A percentile compares a stretch with the other conserved stretches of the same genome.
Conservation (phyloP, 2,797 vertebrate species). For the Bradypodion ventrale region DNA sequence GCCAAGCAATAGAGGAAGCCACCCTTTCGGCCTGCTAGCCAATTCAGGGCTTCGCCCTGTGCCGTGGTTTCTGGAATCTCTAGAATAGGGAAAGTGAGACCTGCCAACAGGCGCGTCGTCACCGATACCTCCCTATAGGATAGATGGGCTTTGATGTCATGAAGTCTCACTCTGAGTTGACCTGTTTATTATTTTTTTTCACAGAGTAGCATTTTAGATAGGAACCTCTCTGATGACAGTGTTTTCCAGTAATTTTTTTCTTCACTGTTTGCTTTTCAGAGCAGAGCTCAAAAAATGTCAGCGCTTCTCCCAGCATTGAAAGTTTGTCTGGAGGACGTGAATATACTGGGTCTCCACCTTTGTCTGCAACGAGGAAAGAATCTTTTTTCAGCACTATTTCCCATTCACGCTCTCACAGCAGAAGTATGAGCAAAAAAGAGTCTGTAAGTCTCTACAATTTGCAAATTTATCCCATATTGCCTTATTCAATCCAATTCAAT, state of each 20-base stretch:
- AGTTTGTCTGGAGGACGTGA: conserved; percentile 87
- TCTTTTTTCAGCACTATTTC: conserved; percentile 94
- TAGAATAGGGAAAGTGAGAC: no score
- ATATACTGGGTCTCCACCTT: conserved; percentile 89
- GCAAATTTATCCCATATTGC: neutral
- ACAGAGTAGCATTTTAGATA: conserved; percentile 7
- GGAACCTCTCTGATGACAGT: neutral
- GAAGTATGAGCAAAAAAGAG: conserved; percentile 91
- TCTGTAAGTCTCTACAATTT: conserved; percentile 78
- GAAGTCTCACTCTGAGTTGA: conserved; percentile 50
- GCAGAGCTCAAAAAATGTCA: conserved; percentile 85
- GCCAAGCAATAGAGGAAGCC: no score
- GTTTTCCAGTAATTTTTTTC: conserved; percentile 32
- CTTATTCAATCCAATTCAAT: no score
- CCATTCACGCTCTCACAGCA: conserved; percentile 96
- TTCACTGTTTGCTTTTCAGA: conserved; percentile 76
- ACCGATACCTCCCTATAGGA: conserved; percentile 1
- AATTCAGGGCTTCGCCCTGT: no score
- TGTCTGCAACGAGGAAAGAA: conserved; percentile 91
- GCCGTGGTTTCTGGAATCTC: no score
- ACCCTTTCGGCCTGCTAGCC: no score
- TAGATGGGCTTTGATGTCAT: conserved; percentile 34
- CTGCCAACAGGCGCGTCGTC: no score
- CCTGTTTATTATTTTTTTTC: no score
- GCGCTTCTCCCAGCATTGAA: conserved; percentile 92